phyloP scores from a whole-genome alignment of 2,113 vertebrate genomes.

The Edolisoma coerulescens region DNA sequence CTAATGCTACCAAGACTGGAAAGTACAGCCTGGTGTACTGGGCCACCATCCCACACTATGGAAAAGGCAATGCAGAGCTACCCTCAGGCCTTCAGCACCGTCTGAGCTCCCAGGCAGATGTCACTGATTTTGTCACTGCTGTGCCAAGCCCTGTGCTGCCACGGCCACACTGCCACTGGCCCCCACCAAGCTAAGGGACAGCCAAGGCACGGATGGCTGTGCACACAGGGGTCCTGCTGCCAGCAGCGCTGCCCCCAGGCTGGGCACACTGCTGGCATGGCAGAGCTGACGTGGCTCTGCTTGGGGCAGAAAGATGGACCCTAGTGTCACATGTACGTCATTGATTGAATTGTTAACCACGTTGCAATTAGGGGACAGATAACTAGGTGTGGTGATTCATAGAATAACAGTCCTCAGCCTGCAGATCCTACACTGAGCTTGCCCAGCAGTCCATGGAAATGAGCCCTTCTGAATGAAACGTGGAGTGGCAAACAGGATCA shows the following conservation, averaged over 20 bases:
- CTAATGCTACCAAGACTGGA: not conserved
- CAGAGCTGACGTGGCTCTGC: not conserved
- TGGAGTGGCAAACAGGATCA: accelerated
- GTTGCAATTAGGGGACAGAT: not conserved
- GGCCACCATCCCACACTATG: accelerated
- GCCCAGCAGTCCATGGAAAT: not conserved
- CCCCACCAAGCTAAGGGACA: not conserved
- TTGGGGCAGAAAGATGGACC: not conserved
- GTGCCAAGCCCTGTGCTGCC: not conserved
- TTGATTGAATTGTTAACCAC: not conserved
- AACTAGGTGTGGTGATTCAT: not conserved
- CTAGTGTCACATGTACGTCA: not conserved
- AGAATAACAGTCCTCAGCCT: not conserved
- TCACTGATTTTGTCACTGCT: not conserved
- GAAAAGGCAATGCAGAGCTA: not conserved
- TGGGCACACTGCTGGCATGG: accelerated
- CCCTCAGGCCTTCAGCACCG: not conserved
- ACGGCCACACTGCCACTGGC: not conserved
- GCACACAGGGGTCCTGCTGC: accelerated
- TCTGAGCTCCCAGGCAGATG: not conserved
- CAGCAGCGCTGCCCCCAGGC: accelerated
- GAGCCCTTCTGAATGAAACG: not conserved
- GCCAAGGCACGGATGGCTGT: accelerated
- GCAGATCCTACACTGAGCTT: not conserved
- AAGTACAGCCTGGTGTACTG: not conserved